These are phyloP conservation scores for Apis dorsata DNA, from an alignment of 1,140 invertebrate genomes.

Conservation along the genomic window DNA sequence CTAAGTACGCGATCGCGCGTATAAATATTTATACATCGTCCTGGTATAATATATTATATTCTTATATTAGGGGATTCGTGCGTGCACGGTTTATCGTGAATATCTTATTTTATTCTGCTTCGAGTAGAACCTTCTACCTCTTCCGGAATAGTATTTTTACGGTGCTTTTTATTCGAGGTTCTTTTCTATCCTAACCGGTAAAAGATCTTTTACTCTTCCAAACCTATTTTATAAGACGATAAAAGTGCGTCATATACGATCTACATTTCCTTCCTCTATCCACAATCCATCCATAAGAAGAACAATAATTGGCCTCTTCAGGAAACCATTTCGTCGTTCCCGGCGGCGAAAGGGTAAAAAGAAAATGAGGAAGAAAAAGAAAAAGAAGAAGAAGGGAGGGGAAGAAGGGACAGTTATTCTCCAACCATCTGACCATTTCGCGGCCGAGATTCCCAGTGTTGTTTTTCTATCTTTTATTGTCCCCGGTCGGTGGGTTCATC, in stretches of 20 bases:
- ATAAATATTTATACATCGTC: slow-evolving; percentile 26
- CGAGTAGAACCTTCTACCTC: no score
- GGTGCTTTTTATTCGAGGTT: no score
- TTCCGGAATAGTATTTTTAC: no score
- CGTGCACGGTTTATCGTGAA: not conserved
- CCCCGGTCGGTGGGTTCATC: not conserved
- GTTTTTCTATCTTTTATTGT: slow-evolving; percentile 18
- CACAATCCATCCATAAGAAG: not conserved
- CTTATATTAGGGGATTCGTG: not conserved
- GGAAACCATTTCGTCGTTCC: not conserved
- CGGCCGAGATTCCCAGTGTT: not conserved
- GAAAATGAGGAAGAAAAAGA: not conserved
- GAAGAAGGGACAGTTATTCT: not conserved
- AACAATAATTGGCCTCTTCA: slow-evolving; percentile 3
- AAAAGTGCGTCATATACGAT: no score
- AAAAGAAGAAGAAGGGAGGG: not conserved
- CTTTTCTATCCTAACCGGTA: no score
- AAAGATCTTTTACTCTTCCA: no score
- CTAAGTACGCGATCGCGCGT: not conserved
- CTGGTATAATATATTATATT: not conserved
- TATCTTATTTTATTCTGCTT: not conserved
- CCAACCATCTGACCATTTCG: slow-evolving; percentile 4
- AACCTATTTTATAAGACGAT: no score
- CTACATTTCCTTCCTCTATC: not conserved
- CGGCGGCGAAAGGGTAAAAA: not conserved